These are phyloP conservation scores for Anguilla rostrata DNA, from an alignment of 2,113 vertebrate genomes.

Conservation along the genomic window DNA sequence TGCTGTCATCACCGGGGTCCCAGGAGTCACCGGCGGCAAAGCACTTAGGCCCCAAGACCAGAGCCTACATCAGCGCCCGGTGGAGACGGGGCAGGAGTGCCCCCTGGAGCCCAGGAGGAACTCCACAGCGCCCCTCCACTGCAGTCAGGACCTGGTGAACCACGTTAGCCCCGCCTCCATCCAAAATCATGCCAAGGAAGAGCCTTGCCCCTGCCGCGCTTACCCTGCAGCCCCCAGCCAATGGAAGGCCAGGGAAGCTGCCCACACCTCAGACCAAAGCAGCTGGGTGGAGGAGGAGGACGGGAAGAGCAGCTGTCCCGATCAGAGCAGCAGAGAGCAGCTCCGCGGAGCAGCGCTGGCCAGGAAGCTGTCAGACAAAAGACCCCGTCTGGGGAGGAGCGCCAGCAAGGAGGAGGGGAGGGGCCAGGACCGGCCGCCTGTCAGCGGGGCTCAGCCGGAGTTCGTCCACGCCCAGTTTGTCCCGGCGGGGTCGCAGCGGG, in stretches of 20 bases:
- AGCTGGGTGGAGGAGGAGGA: conserved; percentile 33
- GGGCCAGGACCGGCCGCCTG: conserved; percentile 43
- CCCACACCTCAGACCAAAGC: conserved; percentile 27
- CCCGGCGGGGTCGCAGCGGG: conserved; percentile 68
- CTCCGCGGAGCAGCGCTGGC: conserved; percentile 20
- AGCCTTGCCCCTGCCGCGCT: conserved; percentile 33
- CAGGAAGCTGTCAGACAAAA: conserved; percentile 51
- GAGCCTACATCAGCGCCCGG: conserved; percentile 32
- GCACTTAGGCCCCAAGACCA: conserved; percentile 43
- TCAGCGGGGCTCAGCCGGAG: conserved; percentile 43
- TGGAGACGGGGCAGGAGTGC: not conserved
- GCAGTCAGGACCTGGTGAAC: conserved; percentile 42
- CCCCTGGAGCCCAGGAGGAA: conserved; percentile 44
- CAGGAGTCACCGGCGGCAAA: conserved; percentile 49
- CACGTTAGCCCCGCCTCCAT: conserved; percentile 30
- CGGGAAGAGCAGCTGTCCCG: conserved; percentile 25
- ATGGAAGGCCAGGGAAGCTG: conserved; percentile 47
- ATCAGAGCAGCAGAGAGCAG: conserved; percentile 37
- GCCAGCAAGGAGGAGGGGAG: conserved; percentile 44
- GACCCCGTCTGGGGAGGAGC: conserved; percentile 32
- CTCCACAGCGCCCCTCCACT: conserved; percentile 38
- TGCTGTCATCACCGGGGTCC: conserved; percentile 33
- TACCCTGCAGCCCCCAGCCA: conserved; percentile 45
- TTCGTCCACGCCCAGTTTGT: conserved; percentile 76
- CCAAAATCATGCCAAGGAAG: conserved; percentile 32